Conservation (phyloP, 2,888 invertebrate species). For the Nematopogon swammerdamellus region DNA sequence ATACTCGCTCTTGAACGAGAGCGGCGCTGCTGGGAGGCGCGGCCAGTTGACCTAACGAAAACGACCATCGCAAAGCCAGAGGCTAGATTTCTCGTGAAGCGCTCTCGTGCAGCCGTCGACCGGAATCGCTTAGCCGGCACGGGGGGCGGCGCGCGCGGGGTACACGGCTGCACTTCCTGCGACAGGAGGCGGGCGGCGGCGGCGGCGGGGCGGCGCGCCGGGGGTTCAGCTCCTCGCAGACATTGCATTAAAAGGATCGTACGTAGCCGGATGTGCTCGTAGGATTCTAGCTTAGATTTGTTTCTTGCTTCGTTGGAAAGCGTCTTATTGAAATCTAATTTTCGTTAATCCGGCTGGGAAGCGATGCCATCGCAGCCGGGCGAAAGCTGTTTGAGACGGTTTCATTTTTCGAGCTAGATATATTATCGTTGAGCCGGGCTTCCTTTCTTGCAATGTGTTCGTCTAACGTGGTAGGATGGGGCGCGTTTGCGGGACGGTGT, state of each 20-base stretch:
- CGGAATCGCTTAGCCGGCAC: not conserved
- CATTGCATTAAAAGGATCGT: slow-evolving; percentile 37
- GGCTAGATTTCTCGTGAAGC: too few relatives aligned
- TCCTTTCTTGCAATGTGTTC: too few relatives aligned
- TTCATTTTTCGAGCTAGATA: not conserved
- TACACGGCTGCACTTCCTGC: slow-evolving; percentile 9
- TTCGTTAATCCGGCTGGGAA: slow-evolving; percentile 41
- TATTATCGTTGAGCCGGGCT: too few relatives aligned
- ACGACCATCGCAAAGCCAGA: too few relatives aligned
- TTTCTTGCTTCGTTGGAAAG: slow-evolving; percentile 34
- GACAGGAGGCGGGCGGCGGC: slow-evolving; percentile 27
- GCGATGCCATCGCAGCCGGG: slow-evolving; percentile 10
- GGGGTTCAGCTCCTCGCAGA: slow-evolving; percentile 26
- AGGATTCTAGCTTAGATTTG: slow-evolving; percentile 40
- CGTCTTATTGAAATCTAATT: slow-evolving; percentile 56
- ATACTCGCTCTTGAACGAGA: too few relatives aligned
- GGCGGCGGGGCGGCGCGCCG: slow-evolving; percentile 24
- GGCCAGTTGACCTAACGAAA: too few relatives aligned
- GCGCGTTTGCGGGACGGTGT: too few relatives aligned
- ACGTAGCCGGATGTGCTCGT: slow-evolving; percentile 42
- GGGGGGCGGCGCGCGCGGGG: slow-evolving; percentile 7
- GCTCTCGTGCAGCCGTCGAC: not conserved
- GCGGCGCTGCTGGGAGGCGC: too few relatives aligned
- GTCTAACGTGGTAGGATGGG: too few relatives aligned
- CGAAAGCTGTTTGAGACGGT: slow-evolving; percentile 3